These are phyloP conservation scores for Pegoplata infirma DNA, from an alignment of 2,888 invertebrate species.

Conservation along the genomic window DNA sequence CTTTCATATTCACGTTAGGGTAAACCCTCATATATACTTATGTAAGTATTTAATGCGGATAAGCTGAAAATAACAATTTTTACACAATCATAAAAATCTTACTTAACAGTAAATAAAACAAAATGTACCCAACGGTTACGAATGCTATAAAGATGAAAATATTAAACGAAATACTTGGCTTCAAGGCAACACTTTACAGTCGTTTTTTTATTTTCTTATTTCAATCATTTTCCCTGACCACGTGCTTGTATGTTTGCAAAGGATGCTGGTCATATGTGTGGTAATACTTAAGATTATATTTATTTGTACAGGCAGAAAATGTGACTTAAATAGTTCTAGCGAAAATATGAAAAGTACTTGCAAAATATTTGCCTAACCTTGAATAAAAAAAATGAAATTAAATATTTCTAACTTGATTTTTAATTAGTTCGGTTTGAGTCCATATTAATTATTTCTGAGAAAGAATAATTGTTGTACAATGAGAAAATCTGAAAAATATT, in stretches of 20 bases:
- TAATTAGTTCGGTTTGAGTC: no score
- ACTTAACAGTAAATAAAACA: slow-evolving; percentile 53
- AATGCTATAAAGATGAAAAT: slow-evolving; percentile 48
- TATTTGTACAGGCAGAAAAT: slow-evolving; percentile 26
- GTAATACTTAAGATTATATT: slow-evolving; percentile 9
- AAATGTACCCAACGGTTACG: slow-evolving; percentile 42
- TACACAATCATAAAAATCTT: slow-evolving; percentile 33
- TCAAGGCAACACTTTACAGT: slow-evolving; percentile 19
- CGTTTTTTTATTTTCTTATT: slow-evolving; percentile 1
- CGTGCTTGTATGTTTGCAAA: slow-evolving; percentile 9
- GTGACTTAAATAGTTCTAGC: slow-evolving; percentile 42
- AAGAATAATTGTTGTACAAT: no score
- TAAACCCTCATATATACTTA: background rate
- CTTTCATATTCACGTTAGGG: background rate
- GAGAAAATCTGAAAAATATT: no score
- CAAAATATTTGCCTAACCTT: no score
- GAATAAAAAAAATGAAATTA: no score
- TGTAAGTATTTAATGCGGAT: slow-evolving; percentile 29
- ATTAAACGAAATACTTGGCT: slow-evolving; percentile 55
- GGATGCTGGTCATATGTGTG: slow-evolving; percentile 1
- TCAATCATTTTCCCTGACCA: slow-evolving; percentile 42
- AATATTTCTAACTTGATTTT: no score
- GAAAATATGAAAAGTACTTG: no score
- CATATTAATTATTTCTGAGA: no score
- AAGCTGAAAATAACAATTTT: slow-evolving; percentile 50